Evolutionary conservation across 1,140 invertebrate genomes (phyloP), one percentile per base, ranked within the genome.

Genomic region (Drosophila nasuta): DNA sequence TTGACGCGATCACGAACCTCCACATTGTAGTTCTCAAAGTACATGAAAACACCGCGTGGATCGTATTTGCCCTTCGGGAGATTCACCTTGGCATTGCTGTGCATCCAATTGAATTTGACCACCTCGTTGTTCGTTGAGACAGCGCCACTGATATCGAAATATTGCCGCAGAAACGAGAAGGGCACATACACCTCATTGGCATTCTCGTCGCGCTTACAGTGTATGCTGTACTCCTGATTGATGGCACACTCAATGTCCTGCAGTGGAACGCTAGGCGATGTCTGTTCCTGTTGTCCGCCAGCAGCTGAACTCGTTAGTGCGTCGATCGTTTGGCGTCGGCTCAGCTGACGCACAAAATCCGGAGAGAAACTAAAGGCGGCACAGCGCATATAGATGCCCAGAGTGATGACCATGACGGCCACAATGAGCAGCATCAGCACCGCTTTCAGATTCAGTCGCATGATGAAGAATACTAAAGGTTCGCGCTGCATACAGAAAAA

Each of bases 21-120:
- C 0, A 99, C 98, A 93, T 99, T 99, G 92, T 99, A 99, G 92
- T 98, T 98, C 90, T 98, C 97, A 94, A 99, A 99, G 75, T 98
- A 98, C 93, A 98, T 97, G 92, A 98, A 99, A 0, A 97, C 96
- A 10, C 97, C 97, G 11, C 94, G 94, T 0, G 98, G 95, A 86
- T 98, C 96, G 92, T 99, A 99, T 79, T 96, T 97, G 15, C 95
- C 95, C 86, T 96, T 97, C 0, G 97, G 97, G 82, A 96, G 95
- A 86, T 98, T 98, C 1, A 98, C 95, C 93, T 97, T 98, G 7
- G 97, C 97, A 91, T 98, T 98, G 91, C 97, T 98, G 93, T 99
- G 98, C 20, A 97, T 96, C 97, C 98, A 99, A 89, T 98, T 96
- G 91, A 99, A 99, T 75, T 95, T 94, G 81, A 97, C 95, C 28